Conservation (phyloP, 2,797 vertebrate genomes). For the Sebastes glaucus region DNA sequence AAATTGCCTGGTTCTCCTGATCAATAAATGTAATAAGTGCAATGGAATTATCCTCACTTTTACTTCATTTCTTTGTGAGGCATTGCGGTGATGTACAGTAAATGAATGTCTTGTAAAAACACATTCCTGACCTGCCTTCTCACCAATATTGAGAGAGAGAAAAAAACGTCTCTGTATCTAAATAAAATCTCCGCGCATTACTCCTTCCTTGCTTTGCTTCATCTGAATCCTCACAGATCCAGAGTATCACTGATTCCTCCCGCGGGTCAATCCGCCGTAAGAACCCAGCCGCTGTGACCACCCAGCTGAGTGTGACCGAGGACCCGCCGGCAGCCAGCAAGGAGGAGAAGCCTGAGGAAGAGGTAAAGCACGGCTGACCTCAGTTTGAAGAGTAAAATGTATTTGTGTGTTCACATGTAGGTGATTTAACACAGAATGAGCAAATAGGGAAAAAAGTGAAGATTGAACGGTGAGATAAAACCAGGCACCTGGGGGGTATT, state of each 20-base stretch:
- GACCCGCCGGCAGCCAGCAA: conserved; percentile 88
- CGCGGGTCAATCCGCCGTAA: conserved; percentile 97
- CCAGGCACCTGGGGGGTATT: neutral
- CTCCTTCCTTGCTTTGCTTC: neutral
- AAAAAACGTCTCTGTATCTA: neutral
- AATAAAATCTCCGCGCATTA: neutral
- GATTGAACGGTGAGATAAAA: neutral
- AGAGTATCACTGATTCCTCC: conserved; percentile 97
- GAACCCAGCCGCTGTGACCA: conserved; percentile 90
- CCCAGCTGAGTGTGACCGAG: conserved; percentile 91
- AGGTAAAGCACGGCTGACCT: conserved; percentile 65
- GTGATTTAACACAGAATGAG: neutral
- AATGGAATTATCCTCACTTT: neutral
- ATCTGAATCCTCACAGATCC: conserved; percentile 84
- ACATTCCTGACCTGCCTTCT: neutral
- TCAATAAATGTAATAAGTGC: neutral
- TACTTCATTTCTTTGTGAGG: neutral
- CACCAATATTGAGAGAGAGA: neutral
- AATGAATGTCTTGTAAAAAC: neutral
- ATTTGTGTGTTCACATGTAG: neutral
- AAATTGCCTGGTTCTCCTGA: neutral
- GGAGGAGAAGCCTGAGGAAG: conserved; percentile 96
- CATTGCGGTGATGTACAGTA: neutral
- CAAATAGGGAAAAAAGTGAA: neutral
- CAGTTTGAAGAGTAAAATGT: neutral